These are phyloP conservation scores for Vicugna pacos DNA, from an alignment of 2,113 vertebrate genomes.

Conservation along the genomic window DNA sequence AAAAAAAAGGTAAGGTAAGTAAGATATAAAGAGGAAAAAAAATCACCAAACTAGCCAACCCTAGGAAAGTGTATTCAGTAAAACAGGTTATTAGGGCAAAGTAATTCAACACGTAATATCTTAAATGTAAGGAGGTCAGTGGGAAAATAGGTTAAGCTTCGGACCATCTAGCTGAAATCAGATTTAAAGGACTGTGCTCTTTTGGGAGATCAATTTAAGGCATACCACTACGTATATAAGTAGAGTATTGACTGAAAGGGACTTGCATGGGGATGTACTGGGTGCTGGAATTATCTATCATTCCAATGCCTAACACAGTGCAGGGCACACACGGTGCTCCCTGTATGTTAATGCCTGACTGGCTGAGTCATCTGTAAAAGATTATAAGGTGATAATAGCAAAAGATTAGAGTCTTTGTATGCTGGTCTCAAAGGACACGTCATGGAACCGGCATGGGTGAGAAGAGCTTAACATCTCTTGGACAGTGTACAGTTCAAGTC, in stretches of 20 bases:
- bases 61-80: not conserved
- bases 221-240: not conserved
- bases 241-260: conserved; percentile 20
- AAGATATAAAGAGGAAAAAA: not conserved
- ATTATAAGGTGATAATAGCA: not conserved
- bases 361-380: not conserved
- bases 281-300: not conserved
- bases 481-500: not conserved
- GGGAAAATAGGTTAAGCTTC: conserved; percentile 61
- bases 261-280: too few species aligned
- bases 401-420: not conserved
- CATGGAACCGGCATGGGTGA: not conserved
- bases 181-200: conserved; percentile 65
- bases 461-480: not conserved
- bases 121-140: conserved; percentile 60
- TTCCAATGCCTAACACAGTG: not conserved
- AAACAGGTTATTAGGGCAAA: conserved; percentile 54
- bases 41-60: not conserved
- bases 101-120: conserved; percentile 50
- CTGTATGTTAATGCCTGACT: not conserved
- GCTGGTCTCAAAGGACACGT: not conserved
- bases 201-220: conserved; percentile 54
- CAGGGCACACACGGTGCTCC: not conserved
- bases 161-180: conserved; percentile 61
- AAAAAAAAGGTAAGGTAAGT: not conserved